A percentile compares a stretch with the other conserved stretches of the same genome.
phyloP scores from a whole-genome alignment of 2,888 invertebrate species.

The Andrena flavipes region DNA sequence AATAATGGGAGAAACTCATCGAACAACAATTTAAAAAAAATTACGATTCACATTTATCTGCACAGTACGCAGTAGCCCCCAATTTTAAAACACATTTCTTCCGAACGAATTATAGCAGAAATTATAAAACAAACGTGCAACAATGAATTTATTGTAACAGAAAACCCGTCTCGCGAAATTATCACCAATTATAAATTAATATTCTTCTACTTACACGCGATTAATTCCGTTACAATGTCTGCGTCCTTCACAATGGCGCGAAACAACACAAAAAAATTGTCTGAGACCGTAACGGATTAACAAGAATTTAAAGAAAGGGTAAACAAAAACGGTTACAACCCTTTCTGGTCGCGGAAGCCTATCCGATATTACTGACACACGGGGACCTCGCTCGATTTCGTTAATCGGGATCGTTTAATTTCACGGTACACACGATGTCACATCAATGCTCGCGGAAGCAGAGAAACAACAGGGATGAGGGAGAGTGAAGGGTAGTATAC shows the following conservation, averaged over 20 bases:
- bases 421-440: constrained; percentile 44
- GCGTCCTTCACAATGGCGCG: neutral
- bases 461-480: constrained; percentile 13
- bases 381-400: constrained; percentile 47
- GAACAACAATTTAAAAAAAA: no score
- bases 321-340: constrained; percentile 1
- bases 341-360: constrained; percentile 12
- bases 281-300: neutral
- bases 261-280: neutral
- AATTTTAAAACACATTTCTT: no score
- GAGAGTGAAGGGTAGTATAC: neutral
- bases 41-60: no score
- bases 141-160: neutral
- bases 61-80: no score
- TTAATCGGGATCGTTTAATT: constrained; percentile 65
- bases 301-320: neutral
- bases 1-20: no score
- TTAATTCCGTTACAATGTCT: neutral
- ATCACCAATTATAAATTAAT: neutral
- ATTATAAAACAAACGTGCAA: neutral
- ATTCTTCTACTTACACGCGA: neutral
- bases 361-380: constrained; percentile 23
- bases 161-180: neutral
- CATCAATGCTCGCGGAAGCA: constrained; percentile 42
- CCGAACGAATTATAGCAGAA: neutral